These are phyloP conservation scores for Euwallacea fornicatus DNA, from an alignment of 1,140 invertebrate species.

Conservation along the genomic window DNA sequence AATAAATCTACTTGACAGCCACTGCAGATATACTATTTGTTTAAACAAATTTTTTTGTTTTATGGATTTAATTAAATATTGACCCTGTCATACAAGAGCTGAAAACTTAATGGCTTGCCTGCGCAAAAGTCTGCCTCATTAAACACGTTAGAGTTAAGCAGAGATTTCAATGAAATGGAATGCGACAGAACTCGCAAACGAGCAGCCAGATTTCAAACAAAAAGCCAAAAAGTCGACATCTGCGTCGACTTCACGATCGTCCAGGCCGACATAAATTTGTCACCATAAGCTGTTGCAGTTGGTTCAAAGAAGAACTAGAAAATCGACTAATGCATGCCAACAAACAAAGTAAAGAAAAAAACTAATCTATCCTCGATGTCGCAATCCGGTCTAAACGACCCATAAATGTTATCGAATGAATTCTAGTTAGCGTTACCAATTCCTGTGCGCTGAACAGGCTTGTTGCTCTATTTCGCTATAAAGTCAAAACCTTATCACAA, in stretches of 20 bases:
- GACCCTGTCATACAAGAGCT: no score
- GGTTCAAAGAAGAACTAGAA: conserved; percentile 22
- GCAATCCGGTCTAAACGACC: conserved; percentile 34
- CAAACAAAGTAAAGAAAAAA: conserved; percentile 20
- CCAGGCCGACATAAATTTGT: conserved; percentile 28
- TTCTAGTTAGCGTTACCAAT: conserved; percentile 24
- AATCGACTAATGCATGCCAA: conserved; percentile 21
- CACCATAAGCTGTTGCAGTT: conserved; percentile 28
- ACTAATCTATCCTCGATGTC: conserved; percentile 15
- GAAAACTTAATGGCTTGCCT: no score
- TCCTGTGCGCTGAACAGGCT: conserved; percentile 7
- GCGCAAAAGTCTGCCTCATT: no score
- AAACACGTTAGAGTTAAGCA: no score
- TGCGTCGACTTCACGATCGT: conserved; percentile 14
- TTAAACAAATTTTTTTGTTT: no score
- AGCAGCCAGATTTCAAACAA: no score
- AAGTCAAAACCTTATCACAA: no score
- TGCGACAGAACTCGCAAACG: no score
- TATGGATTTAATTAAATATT: no score
- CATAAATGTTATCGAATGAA: conserved; percentile 33
- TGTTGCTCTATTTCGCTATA: neutral
- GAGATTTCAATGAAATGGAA: neutral
- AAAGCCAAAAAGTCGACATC: neutral
- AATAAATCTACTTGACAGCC: no score
- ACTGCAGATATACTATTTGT: no score